Evolutionary conservation across 1,140 invertebrate genomes (phyloP), one percentile per base, ranked within the genome.

Genomic region (Zaprionus camerounensis): DNA sequence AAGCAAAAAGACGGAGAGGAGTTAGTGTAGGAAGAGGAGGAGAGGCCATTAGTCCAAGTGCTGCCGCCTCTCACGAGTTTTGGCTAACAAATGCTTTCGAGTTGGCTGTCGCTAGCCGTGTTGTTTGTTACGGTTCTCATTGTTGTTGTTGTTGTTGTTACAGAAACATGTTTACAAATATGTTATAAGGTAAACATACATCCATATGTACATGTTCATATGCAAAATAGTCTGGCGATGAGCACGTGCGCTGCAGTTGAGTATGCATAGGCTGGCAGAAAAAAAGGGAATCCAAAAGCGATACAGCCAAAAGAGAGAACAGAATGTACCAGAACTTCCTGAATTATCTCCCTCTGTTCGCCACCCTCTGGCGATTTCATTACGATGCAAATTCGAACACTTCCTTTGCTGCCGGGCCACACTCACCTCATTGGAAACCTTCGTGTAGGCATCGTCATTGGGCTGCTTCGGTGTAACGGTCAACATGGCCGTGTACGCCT

Each of bases 401-500:
- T 57, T 28, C 11, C 36, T 64, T 64, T 56, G 46, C 28, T 12
- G 20, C 38, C 38, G 38, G 38, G n/a, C 2, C 1, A 77, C 87
- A 80, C 87, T 92, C 94, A 95, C 95, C 92, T 96, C 94, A 36
- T 95, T 94, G 38, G 97, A 97, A 91, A 98, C 97, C 44, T 96
- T 94, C 28, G 94, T 93, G 84, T 97, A 97, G 82, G 96, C 96
- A 34, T 95, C 94, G 82, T 96, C 96, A 71, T 97, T 96, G 0
- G 97, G 97, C 11, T 97, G 97, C 38, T 94, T 94, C 34, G 94
- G 94, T 0, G 98, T 99, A n/a, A 99, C 97, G 0, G 97, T 99
- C 56, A 99, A 94, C 58, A 99, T 93, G 0, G 98, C 96, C 72
- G 97, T 96, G 93, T 98, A 99, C 0, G 98, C 98, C 86, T 96